Conservation (phyloP, 2,113 vertebrate species). For the Empidonax traillii region DNA sequence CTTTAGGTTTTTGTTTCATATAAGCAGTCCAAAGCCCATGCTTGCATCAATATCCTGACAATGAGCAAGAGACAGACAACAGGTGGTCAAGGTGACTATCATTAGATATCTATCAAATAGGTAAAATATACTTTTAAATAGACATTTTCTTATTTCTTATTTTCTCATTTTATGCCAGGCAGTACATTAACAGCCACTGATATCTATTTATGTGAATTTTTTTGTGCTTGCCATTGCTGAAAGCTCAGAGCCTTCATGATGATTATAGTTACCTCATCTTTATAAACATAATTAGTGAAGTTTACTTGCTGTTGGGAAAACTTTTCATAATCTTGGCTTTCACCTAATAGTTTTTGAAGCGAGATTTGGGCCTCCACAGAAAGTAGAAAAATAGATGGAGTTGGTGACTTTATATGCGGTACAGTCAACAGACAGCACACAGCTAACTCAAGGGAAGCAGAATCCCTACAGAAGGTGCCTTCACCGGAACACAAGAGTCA, state of each 20-base stretch:
- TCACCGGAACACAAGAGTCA: fast-evolving
- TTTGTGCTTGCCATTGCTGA: not conserved
- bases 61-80: not conserved
- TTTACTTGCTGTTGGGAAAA: not conserved
- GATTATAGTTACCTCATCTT: not conserved
- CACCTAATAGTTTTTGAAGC: not conserved
- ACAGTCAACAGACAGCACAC: not conserved
- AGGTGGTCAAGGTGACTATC: not conserved
- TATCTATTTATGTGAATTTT: not conserved
- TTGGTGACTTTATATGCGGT: not conserved
- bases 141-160: not conserved
- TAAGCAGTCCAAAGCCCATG: not conserved
- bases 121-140: not conserved
- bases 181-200: not conserved
- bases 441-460: not conserved
- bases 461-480: not conserved
- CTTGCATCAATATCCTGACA: not conserved
- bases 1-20: not conserved
- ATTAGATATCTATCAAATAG: not conserved
- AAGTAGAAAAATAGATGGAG: not conserved
- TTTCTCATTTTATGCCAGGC: not conserved
- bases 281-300: not conserved
- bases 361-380: not conserved
- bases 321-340: not conserved
- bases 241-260: not conserved